phyloP scores from a whole-genome alignment of 2,113 vertebrate species.

The Arizona elegans region DNA sequence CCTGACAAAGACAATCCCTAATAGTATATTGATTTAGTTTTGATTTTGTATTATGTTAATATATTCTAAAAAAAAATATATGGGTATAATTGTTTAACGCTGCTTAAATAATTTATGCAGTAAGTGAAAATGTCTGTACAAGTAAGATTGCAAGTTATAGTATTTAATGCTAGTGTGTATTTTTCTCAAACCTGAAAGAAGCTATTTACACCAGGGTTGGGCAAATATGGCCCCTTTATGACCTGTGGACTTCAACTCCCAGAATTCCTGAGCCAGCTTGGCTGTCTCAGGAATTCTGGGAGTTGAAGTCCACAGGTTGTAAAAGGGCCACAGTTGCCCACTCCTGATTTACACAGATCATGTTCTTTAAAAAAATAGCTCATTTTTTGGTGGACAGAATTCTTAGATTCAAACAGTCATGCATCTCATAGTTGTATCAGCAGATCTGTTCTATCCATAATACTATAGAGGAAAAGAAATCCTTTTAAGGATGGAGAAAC shows the following conservation, averaged over 20 bases:
- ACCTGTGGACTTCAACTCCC: too few relatives aligned
- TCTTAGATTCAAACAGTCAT: not conserved
- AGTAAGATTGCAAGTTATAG: not conserved
- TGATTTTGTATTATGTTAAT: not conserved
- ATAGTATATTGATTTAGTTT: not conserved
- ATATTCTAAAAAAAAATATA: not conserved
- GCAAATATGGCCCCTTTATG: too few relatives aligned
- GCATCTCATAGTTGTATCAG: not conserved
- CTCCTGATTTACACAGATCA: not conserved
- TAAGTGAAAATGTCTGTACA: not conserved
- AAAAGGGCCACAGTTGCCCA: too few relatives aligned
- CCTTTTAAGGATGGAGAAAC: not conserved
- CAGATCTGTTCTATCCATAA: not conserved
- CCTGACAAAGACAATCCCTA: not conserved
- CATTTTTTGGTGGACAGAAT: not conserved
- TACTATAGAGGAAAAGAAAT: too few relatives aligned
- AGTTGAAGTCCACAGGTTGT: too few relatives aligned
- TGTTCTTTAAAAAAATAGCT: not conserved
- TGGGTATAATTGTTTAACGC: not conserved
- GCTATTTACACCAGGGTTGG: not conserved
- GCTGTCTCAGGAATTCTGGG: too few relatives aligned
- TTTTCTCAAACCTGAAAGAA: not conserved
- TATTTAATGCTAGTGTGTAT: not conserved
- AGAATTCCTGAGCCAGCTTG: too few relatives aligned
- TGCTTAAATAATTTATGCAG: not conserved